Base-by-base conservation (phyloP, 2,797 vertebrate species). In the Amblyraja radiata region DNA sequence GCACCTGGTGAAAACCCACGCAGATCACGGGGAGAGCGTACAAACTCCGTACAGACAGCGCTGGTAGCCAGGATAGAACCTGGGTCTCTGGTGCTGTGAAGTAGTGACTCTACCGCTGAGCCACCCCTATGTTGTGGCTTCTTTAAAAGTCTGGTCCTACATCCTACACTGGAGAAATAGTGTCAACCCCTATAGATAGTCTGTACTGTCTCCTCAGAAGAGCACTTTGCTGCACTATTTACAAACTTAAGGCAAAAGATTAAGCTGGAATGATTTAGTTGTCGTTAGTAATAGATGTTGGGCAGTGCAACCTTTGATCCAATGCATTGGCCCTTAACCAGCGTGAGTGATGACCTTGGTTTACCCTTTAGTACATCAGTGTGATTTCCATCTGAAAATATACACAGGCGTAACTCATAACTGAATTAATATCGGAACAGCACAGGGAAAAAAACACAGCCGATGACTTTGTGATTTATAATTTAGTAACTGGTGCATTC, bases 301-400 rank as follows among this genome's bases (percentile, higher is more conserved):
- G 84, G 23, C 84, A 88, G 84, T 68, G 32, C 84, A 88, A 68
- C n/a, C 84, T 88, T 61, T 88, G 63, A 65, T 88, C 63, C n/a
- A 10, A 63, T 9, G 65, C 84, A 39, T 8, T 68, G n/a, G 63
- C 8, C 84, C 32, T 88, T 68, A 32, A 88, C 14, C 61, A 36
- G 65, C 21, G 13, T 88, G 84, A 88, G 84, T 88, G 68, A 88
- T 88, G 84, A 88, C 65, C n/a, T 88, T 65, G 63, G 61, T 36
- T 21, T 68, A 88, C 61, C n/a, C n/a, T 88, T 68, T 23, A 68
- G 63, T 32, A 88, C n/a, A 68, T 61, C 81, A 84, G 54, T 61
- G 54, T 84, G 81, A 84, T 88, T 88, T 88, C 16, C n/a, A 36
- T 88, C 84, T 36, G 63, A 68, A 88, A 88, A 88, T 68, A 68